phyloP scores from a whole-genome alignment of 2,888 invertebrate species.

The Latrodectus elegans region DNA sequence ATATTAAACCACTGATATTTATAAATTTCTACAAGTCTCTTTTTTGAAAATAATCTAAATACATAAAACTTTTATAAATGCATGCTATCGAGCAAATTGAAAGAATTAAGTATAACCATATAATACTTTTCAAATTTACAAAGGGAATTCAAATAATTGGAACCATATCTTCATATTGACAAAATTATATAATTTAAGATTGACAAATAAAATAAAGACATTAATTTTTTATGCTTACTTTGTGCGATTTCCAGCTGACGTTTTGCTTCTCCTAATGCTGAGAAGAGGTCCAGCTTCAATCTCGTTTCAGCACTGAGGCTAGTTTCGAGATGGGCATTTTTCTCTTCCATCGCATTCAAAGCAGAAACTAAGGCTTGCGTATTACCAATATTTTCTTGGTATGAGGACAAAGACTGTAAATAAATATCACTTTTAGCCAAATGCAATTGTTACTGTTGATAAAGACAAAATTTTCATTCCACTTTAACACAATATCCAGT shows the following conservation, averaged over 20 bases:
- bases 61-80: no score
- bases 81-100: no score
- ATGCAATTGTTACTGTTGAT: no score
- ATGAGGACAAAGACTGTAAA: conserved; percentile 78
- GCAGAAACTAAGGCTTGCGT: conserved; percentile 87
- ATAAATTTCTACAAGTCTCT: no score
- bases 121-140: not conserved
- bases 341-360: conserved; percentile 88
- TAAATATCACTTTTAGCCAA: conserved; percentile 21
- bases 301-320: conserved; percentile 96
- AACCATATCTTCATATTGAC: not conserved
- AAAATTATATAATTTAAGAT: not conserved
- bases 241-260: conserved; percentile 90
- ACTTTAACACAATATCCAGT: no score
- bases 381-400: conserved; percentile 81
- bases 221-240: conserved; percentile 78
- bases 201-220: no score
- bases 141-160: not conserved
- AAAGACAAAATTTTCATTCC: no score
- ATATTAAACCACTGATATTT: no score
- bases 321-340: conserved; percentile 92
- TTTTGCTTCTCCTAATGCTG: conserved; percentile 96
- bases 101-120: no score
- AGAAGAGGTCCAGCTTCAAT: conserved; percentile 97
- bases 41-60: no score